phyloP scores from a whole-genome alignment of 53 echinoderm and acorn worm genomes.

The Paracentrotus lividus region DNA sequence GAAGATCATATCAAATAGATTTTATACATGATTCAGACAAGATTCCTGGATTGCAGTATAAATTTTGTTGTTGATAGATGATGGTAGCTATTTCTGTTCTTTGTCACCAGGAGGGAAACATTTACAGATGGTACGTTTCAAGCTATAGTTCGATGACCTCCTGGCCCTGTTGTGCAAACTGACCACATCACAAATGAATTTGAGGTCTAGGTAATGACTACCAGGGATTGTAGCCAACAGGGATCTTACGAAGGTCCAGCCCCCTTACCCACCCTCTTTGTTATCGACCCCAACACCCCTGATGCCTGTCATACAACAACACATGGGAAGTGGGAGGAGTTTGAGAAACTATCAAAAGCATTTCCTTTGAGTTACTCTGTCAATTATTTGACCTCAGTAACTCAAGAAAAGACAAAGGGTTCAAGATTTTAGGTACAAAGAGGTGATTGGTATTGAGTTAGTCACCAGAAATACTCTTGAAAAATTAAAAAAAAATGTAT shows the following conservation, averaged over 20 bases:
- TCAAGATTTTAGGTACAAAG: neutral
- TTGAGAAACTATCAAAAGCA: neutral
- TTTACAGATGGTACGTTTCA: neutral
- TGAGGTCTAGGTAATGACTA: conserved; percentile 13
- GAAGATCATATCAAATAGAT: neutral
- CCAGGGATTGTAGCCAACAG: conserved; percentile 15
- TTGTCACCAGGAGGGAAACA: neutral
- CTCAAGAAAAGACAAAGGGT: neutral
- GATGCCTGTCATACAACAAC: neutral
- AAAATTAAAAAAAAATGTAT: too few species aligned
- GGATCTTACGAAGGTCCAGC: neutral
- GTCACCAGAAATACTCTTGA: too few species aligned
- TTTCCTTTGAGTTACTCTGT: neutral
- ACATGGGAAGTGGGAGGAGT: neutral
- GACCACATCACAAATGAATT: conserved; percentile 51
- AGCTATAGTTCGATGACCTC: conserved; percentile 35
- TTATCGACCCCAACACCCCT: neutral
- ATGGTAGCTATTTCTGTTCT: neutral
- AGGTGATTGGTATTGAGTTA: too few species aligned
- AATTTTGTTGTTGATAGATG: neutral
- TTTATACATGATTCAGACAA: too few species aligned
- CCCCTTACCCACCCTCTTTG: neutral
- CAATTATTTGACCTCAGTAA: neutral
- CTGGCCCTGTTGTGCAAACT: conserved; percentile 8
- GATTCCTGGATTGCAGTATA: too few species aligned